Evolutionary conservation across 2,888 invertebrate genomes (phyloP).

Genomic region (Chrysotoxum bicinctum): DNA sequence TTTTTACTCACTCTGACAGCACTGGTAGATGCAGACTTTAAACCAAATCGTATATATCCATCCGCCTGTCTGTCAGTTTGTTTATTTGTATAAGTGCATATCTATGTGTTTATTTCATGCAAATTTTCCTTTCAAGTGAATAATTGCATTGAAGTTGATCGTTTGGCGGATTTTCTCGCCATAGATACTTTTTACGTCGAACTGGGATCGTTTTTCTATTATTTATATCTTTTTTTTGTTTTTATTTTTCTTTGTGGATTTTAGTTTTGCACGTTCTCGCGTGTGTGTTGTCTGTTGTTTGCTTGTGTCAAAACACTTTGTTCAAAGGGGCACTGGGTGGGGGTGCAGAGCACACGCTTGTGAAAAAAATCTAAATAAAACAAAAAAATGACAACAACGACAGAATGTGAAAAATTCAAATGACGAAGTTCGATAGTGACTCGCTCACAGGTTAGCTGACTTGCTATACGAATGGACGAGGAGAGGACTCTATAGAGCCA

Average conservation of each 20-base stretch:
- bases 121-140: slow-evolving; percentile 73
- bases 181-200: slow-evolving; percentile 69
- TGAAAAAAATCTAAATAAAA: slow-evolving; percentile 19
- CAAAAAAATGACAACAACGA: slow-evolving; percentile 48
- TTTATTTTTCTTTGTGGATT: slow-evolving; percentile 23
- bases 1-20: neutral
- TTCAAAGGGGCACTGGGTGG: slow-evolving; percentile 28
- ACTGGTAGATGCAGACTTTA: neutral
- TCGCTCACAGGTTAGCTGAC: neutral
- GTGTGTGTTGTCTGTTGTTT: slow-evolving; percentile 66
- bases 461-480: too few species aligned
- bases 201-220: slow-evolving; percentile 69
- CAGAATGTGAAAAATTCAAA: slow-evolving; percentile 72
- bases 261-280: slow-evolving; percentile 64
- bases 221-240: slow-evolving; percentile 44
- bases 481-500: neutral
- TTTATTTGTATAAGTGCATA: neutral
- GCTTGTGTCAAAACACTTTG: slow-evolving; percentile 72
- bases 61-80: neutral
- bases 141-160: slow-evolving; percentile 73
- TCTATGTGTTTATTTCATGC: slow-evolving; percentile 53
- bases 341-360: slow-evolving; percentile 17
- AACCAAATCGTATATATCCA: neutral
- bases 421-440: slow-evolving; percentile 65
- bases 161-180: slow-evolving; percentile 72